Conservation (phyloP, 2,888 invertebrate genomes). For the Drosophila recens region DNA sequence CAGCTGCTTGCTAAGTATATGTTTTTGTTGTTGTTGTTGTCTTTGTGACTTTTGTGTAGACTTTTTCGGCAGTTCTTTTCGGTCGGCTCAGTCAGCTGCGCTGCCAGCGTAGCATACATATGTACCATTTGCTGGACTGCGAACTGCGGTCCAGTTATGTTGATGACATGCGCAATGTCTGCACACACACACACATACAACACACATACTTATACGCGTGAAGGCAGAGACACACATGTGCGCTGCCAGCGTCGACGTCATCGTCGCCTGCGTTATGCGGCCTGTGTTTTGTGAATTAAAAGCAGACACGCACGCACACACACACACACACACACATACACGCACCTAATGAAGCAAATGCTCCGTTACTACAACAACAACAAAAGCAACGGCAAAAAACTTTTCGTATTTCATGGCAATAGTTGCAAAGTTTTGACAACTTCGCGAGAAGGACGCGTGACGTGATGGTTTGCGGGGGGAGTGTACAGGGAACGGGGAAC, state of each 20-base stretch:
- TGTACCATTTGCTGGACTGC: slow-evolving; percentile 23
- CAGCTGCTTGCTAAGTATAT: slow-evolving; percentile 29
- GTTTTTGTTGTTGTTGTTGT: slow-evolving; percentile 13
- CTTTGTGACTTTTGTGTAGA: slow-evolving; percentile 18
- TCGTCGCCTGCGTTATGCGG: slow-evolving; percentile 21
- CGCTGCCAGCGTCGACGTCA: slow-evolving; percentile 21
- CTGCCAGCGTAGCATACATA: slow-evolving; percentile 30
- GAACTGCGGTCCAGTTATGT: slow-evolving; percentile 18
- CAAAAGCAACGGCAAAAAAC: slow-evolving; percentile 39
- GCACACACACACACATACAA: slow-evolving; percentile 1
- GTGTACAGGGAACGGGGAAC: not conserved
- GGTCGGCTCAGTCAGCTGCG: slow-evolving; percentile 29
- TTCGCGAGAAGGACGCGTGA: slow-evolving; percentile 17
- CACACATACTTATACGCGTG: slow-evolving; percentile 1
- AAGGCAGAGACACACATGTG: slow-evolving; percentile 32
- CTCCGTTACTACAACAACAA: slow-evolving; percentile 43
- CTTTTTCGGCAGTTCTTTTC: slow-evolving; percentile 19
- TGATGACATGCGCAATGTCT: slow-evolving; percentile 47
- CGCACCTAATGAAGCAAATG: slow-evolving; percentile 69
- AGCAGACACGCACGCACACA: slow-evolving; percentile 24
- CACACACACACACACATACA: slow-evolving; percentile 9
- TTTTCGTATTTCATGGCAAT: slow-evolving; percentile 66
- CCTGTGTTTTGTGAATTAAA: slow-evolving; percentile 61
- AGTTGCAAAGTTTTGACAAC: slow-evolving; percentile 59
- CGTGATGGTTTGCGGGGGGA: not conserved